These are phyloP conservation scores for Drosophila falleni DNA, from an alignment of 2,888 invertebrate species.

Conservation along the genomic window DNA sequence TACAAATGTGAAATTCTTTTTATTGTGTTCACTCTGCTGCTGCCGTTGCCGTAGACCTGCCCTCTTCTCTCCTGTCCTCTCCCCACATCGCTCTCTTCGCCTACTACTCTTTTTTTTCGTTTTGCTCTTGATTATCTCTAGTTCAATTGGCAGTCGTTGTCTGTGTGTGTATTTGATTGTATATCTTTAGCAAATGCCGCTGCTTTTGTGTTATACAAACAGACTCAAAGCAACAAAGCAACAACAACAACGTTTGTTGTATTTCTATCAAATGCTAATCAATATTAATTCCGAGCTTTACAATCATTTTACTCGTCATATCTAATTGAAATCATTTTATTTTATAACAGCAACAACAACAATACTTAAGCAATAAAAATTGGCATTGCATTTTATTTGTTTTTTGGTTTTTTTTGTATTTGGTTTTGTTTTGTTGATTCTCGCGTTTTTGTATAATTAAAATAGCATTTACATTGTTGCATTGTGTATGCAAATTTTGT, in stretches of 20 bases:
- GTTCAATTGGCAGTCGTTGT: slow-evolving; percentile 73
- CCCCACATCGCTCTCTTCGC: background rate
- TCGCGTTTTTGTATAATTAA: slow-evolving; percentile 13
- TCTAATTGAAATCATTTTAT: slow-evolving; percentile 14
- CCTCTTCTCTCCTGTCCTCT: background rate
- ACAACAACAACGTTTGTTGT: slow-evolving; percentile 22
- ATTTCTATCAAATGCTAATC: slow-evolving; percentile 43
- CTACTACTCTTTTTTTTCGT: slow-evolving; percentile 23
- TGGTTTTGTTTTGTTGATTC: background rate
- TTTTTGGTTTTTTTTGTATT: too few relatives aligned
- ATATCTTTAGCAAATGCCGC: slow-evolving; percentile 64
- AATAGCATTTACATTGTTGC: slow-evolving; percentile 7
- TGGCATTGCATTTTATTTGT: background rate
- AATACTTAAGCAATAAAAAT: slow-evolving; percentile 2
- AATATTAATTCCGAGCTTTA: slow-evolving; percentile 16
- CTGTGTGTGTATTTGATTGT: slow-evolving; percentile 43
- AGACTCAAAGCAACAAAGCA: slow-evolving; percentile 34
- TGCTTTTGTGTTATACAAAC: slow-evolving; percentile 55
- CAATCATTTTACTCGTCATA: slow-evolving; percentile 6
- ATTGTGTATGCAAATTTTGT: slow-evolving; percentile 10
- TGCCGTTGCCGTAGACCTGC: slow-evolving; percentile 48
- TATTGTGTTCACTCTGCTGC: slow-evolving; percentile 53
- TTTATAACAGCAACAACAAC: background rate
- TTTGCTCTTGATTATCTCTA: slow-evolving; percentile 77
- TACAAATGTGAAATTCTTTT: slow-evolving; percentile 79